phyloP scores from a whole-genome alignment of 2,888 invertebrate genomes.

The Cylloceria caligata region DNA sequence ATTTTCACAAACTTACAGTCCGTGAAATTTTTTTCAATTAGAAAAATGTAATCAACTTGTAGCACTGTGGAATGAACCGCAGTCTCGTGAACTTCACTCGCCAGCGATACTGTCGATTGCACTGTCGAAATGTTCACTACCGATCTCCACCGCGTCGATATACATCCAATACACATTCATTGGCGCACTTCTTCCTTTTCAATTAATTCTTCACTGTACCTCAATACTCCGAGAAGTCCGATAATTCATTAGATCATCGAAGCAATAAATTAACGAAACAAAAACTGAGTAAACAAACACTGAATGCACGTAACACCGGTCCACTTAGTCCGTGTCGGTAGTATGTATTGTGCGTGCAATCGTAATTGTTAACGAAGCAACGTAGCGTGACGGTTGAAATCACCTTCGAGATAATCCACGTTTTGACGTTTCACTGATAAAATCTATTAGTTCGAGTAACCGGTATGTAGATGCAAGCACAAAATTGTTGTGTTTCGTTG shows the following conservation, averaged over 20 bases:
- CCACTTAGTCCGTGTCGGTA: constrained; percentile 28
- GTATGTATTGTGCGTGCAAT: not conserved
- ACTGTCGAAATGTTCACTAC: constrained; percentile 54
- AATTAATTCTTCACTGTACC: not conserved
- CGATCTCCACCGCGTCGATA: constrained; percentile 31
- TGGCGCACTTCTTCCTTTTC: constrained; percentile 30
- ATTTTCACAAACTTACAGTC: not conserved
- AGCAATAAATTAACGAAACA: not conserved
- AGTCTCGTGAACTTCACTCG: constrained; percentile 26
- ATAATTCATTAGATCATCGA: constrained; percentile 16
- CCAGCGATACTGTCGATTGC: constrained; percentile 32
- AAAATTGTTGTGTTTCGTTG: constrained; percentile 15
- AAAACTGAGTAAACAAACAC: not conserved
- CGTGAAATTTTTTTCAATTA: not conserved
- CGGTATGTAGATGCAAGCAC: constrained; percentile 14
- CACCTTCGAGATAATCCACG: constrained; percentile 53
- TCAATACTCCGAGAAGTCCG: not conserved
- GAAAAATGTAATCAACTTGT: not conserved
- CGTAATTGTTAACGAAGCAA: constrained; percentile 1
- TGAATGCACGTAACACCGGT: constrained; percentile 28
- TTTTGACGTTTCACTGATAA: constrained; percentile 56
- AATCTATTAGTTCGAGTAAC: not conserved
- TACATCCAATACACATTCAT: constrained; percentile 51
- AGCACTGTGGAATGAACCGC: too few relatives aligned
- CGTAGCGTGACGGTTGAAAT: constrained; percentile 2